These are phyloP conservation scores for Graptemys geographica DNA, from an alignment of 2,797 vertebrate species.

Conservation along the genomic window DNA sequence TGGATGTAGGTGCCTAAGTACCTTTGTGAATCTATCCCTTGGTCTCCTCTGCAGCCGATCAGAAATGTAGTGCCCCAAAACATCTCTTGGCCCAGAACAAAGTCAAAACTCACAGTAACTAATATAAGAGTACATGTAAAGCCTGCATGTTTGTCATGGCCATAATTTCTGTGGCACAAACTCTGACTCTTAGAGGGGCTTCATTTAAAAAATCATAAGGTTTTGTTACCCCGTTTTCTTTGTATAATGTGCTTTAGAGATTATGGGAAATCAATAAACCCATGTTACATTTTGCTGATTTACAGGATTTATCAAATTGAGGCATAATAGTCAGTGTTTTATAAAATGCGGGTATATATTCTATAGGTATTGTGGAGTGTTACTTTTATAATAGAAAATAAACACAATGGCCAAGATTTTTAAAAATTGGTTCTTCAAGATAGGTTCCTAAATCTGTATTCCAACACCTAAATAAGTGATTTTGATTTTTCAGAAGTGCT, in stretches of 20 bases:
- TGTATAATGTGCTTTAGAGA: not conserved
- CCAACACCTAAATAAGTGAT: not conserved
- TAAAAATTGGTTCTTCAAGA: not conserved
- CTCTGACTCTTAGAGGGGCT: not conserved
- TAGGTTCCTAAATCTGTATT: not conserved
- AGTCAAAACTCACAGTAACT: not conserved
- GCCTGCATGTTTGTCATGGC: not conserved
- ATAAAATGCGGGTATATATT: not conserved
- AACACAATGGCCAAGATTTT: not conserved
- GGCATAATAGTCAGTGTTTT: not conserved
- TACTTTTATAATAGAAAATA: not conserved
- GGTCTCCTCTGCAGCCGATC: not conserved
- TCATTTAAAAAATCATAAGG: not conserved
- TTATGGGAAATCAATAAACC: not conserved
- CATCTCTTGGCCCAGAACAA: not conserved
- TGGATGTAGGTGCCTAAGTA: not conserved
- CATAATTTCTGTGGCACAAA: not conserved
- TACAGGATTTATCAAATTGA: not conserved
- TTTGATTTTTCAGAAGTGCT: not conserved
- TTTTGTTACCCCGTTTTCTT: not conserved
- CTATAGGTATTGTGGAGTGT: not conserved
- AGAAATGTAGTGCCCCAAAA: not conserved
- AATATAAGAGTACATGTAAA: not conserved
- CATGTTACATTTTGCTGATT: not conserved
- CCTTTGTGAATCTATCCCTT: not conserved